Conservation (phyloP, 2,888 invertebrate genomes). For the Volucella bombylans region DNA sequence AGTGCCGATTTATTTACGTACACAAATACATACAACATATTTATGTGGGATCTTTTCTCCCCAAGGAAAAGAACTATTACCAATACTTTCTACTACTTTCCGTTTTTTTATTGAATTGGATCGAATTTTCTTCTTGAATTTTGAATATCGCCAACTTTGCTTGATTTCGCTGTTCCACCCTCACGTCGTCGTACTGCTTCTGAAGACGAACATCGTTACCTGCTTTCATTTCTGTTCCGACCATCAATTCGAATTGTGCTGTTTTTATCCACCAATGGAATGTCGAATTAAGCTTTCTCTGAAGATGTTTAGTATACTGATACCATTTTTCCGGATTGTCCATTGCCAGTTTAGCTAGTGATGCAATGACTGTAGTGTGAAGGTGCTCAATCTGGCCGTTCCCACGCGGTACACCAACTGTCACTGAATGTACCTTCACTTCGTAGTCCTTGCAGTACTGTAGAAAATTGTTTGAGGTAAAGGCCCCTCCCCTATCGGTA, state of each 20-base stretch:
- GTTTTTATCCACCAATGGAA: constrained; percentile 68
- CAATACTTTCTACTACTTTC: too few relatives aligned
- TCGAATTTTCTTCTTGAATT: too few relatives aligned
- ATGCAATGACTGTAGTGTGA: constrained; percentile 75
- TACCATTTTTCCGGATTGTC: constrained; percentile 76
- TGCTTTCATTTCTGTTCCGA: constrained; percentile 65
- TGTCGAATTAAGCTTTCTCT: constrained; percentile 73
- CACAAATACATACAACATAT: constrained; percentile 40
- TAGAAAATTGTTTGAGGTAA: too few relatives aligned
- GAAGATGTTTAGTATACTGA: constrained; percentile 67
- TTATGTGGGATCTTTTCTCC: too few relatives aligned
- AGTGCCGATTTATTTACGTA: constrained; percentile 7
- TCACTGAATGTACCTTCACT: too few relatives aligned
- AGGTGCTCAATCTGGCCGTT: too few relatives aligned
- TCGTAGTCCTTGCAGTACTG: too few relatives aligned
- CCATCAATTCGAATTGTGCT: constrained; percentile 75
- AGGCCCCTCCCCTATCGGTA: too few relatives aligned
- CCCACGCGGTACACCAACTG: too few relatives aligned
- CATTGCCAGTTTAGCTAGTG: constrained; percentile 76
- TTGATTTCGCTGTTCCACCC: constrained; percentile 42
- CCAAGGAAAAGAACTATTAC: too few relatives aligned
- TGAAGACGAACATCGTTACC: constrained; percentile 28
- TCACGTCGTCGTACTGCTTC: constrained; percentile 39
- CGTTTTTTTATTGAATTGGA: too few relatives aligned
- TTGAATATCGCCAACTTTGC: constrained; percentile 48